Conservation (phyloP, 2,797 vertebrate genomes). For the Heteromormyrus szaboi region DNA sequence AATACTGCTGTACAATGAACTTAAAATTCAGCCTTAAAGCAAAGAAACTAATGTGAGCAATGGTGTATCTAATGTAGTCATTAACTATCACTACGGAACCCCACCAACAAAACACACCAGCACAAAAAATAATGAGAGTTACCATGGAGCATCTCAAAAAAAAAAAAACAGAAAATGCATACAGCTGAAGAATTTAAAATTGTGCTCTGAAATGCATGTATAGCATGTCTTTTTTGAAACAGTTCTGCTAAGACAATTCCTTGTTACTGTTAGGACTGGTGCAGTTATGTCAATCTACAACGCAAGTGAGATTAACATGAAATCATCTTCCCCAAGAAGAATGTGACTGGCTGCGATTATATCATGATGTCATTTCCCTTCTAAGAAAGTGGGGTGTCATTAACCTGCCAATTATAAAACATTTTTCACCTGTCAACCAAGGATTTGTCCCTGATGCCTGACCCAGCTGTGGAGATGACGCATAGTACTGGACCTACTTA, state of each 20-base stretch:
- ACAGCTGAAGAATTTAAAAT: not conserved
- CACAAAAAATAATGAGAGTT: not conserved
- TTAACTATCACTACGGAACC: not conserved
- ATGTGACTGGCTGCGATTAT: not conserved
- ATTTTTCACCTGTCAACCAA: not conserved
- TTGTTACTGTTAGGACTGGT: not conserved
- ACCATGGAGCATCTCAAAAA: not conserved
- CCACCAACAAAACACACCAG: not conserved
- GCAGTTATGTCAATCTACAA: not conserved
- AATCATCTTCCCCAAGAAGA: not conserved
- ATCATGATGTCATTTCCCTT: not conserved
- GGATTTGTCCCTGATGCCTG: not conserved
- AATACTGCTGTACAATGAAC: not conserved
- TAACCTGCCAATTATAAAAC: not conserved
- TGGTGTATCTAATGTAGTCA: not conserved
- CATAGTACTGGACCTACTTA: not conserved
- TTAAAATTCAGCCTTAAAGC: not conserved
- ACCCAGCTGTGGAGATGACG: not conserved
- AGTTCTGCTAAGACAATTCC: not conserved
- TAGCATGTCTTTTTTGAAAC: not conserved
- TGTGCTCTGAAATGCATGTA: not conserved
- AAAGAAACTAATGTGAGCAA: not conserved
- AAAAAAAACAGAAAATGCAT: not conserved
- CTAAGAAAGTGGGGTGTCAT: not conserved
- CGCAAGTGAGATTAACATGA: not conserved